phyloP scores from a whole-genome alignment of 1,140 invertebrate species.

The Galleria mellonella region DNA sequence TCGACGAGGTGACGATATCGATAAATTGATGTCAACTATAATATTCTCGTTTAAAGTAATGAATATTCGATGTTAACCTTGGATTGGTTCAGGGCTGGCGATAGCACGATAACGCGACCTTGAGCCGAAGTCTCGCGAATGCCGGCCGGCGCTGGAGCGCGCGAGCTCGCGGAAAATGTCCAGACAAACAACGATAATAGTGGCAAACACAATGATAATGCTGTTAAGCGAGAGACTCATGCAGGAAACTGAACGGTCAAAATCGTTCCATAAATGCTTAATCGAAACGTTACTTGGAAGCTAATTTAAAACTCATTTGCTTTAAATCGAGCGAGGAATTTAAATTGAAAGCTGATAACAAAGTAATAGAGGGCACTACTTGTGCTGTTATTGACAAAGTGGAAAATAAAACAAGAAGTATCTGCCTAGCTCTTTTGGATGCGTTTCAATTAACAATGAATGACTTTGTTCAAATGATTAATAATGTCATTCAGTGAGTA shows the following conservation, averaged over 20 bases:
- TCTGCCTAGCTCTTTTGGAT: slow-evolving; percentile 32
- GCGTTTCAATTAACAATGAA: slow-evolving; percentile 55
- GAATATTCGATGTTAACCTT: slow-evolving; percentile 26
- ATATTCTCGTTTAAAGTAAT: background rate
- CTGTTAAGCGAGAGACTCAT: slow-evolving; percentile 18
- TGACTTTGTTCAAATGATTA: slow-evolving; percentile 55
- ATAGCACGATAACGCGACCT: slow-evolving; percentile 70
- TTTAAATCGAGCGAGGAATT: slow-evolving; percentile 2
- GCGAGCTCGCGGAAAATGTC: slow-evolving; percentile 49
- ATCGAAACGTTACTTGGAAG: background rate
- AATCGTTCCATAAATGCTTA: background rate
- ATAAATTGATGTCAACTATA: slow-evolving; percentile 11
- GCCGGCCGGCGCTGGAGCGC: slow-evolving; percentile 58
- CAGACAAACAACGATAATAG: slow-evolving; percentile 56
- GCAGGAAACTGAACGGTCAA: slow-evolving; percentile 1
- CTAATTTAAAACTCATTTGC: background rate
- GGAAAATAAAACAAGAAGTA: slow-evolving; percentile 12
- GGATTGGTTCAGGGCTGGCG: slow-evolving; percentile 47
- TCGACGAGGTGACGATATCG: slow-evolving; percentile 29
- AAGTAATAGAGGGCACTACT: background rate
- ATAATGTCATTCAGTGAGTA: slow-evolving; percentile 54
- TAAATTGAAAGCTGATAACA: slow-evolving; percentile 6
- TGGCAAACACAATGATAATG: slow-evolving; percentile 38
- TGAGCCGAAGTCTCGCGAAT: slow-evolving; percentile 53
- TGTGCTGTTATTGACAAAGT: slow-evolving; percentile 8